Base-by-base conservation (phyloP, 2,113 vertebrate species). In the Apistogramma diplotaenia region DNA sequence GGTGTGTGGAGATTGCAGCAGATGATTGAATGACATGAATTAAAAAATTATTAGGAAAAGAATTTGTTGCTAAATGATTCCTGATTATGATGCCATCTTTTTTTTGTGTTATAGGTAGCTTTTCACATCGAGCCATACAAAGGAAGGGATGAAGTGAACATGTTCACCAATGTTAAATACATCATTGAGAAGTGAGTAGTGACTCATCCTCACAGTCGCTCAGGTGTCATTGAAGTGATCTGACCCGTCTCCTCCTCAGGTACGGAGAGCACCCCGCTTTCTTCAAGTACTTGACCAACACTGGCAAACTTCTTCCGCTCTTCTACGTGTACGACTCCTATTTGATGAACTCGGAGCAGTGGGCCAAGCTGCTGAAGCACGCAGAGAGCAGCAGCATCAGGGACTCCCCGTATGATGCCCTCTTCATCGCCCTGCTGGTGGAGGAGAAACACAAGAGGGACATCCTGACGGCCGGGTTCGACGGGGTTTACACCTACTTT, bases 311-410 rank as follows among this genome's bases (percentile, higher is more conserved):
- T 6, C 96, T 99, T 76, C 98, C 98, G 0, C 89, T 99, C 92
- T 99, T 99, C 91, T 99, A 99, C 76, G 83, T 99, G 74, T 99
- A 99, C 78, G 98, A 99, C 94, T 99, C 98, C 4, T 99, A 99
- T 0, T 93, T 99, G 84, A 96, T 96, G 62, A 96, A 95, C 76
- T 96, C 97, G 15, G 96, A 97, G 74, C 96, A 96, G 72, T 99
- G 98, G 98, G 95, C 96, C 76, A 96, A 95, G 62, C 93, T 99
- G 13, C 93, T 99, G 25, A 97, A 97, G 54, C 83, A 94, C 74
- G 95, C 96, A 3, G 97, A 97, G 81, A 95, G 93, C 59, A 87
- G 86, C 71, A 97, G 94, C 90, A 92, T 99, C 88, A 96, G 98
- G 62, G 95, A 96, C 79, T 97, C 97, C 27, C 94, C 95, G 0